Conservation (phyloP, 2,888 invertebrate genomes). For the Colostygia pectinataria region DNA sequence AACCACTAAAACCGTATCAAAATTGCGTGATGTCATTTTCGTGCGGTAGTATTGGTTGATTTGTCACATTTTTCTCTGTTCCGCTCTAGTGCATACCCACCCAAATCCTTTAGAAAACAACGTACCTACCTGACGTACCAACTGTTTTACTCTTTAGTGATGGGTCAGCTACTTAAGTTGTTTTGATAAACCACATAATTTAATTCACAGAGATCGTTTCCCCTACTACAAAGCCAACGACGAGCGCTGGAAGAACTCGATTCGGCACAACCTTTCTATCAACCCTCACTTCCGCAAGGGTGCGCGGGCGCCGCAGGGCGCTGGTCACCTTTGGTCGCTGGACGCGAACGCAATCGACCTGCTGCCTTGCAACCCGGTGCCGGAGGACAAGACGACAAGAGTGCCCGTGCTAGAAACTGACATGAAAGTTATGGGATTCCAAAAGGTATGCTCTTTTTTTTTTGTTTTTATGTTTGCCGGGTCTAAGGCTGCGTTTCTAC, state of each 20-base stretch:
- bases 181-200: too few relatives aligned
- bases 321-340: conserved; percentile 95
- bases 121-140: too few relatives aligned
- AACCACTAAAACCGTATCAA: too few relatives aligned
- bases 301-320: conserved; percentile 92
- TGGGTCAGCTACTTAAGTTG: too few relatives aligned
- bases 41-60: too few relatives aligned
- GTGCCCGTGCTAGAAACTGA: conserved; percentile 39
- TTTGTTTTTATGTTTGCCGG: neutral
- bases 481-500: too few relatives aligned
- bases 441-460: conserved; percentile 52
- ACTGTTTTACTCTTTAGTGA: too few relatives aligned
- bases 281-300: conserved; percentile 96
- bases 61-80: too few relatives aligned
- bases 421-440: conserved; percentile 61
- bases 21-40: too few relatives aligned
- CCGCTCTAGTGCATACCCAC: too few relatives aligned
- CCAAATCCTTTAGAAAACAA: too few relatives aligned
- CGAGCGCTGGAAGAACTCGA: conserved; percentile 96
- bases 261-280: conserved; percentile 94
- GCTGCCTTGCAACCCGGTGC: conserved; percentile 54
- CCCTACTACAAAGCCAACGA: conserved; percentile 95
- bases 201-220: conserved; percentile 88
- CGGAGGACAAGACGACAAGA: conserved; percentile 48
- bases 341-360: conserved; percentile 83